Conservation (phyloP, 1,140 invertebrate genomes). For the Drosophila pectinifera region DNA sequence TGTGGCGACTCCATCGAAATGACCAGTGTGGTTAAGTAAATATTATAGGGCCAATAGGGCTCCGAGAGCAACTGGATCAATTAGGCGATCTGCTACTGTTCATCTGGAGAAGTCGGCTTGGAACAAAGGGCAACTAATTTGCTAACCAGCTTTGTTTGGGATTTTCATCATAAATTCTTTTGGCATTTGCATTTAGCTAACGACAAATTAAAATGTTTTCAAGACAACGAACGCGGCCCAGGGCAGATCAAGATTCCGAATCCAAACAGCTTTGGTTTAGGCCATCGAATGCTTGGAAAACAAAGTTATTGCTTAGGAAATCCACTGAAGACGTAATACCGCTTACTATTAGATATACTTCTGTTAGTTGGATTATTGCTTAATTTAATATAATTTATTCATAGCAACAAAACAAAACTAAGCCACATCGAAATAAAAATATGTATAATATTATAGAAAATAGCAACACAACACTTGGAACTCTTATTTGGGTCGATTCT, state of each 20-base stretch:
- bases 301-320: slow-evolving; percentile 53
- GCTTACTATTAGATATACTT: slow-evolving; percentile 67
- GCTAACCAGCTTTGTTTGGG: slow-evolving; percentile 41
- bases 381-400: slow-evolving; percentile 84
- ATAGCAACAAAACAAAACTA: slow-evolving; percentile 48
- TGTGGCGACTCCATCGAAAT: slow-evolving; percentile 76
- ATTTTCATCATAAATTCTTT: slow-evolving; percentile 54
- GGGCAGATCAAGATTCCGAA: slow-evolving; percentile 39
- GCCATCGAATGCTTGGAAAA: slow-evolving; percentile 48
- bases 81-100: slow-evolving; percentile 65
- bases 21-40: slow-evolving; percentile 64
- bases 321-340: slow-evolving; percentile 72
- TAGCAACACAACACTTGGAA: slow-evolving; percentile 45
- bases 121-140: slow-evolving; percentile 68
- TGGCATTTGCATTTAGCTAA: slow-evolving; percentile 59
- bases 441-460: slow-evolving; percentile 65
- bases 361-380: slow-evolving; percentile 80
- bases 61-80: slow-evolving; percentile 55
- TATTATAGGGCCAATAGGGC: slow-evolving; percentile 24
- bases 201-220: slow-evolving; percentile 64
- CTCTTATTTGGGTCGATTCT: slow-evolving; percentile 17
- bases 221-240: slow-evolving; percentile 39
- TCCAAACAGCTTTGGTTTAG: slow-evolving; percentile 32
- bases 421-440: slow-evolving; percentile 60
- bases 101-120: slow-evolving; percentile 47